phyloP scores from a whole-genome alignment of 2,888 invertebrate species.

The Patella depressa region DNA sequence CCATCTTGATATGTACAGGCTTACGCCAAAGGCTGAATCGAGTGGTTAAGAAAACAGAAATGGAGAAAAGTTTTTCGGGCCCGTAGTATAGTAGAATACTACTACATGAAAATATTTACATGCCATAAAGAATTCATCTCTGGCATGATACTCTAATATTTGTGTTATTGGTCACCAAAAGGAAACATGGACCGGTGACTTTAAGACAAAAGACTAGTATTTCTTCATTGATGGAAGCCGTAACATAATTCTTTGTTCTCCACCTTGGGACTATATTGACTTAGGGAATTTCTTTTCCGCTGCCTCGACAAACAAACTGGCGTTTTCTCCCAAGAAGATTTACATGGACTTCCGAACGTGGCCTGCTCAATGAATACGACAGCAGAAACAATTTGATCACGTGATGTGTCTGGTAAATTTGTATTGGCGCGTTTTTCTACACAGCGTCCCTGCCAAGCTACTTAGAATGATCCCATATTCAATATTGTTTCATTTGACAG shows the following conservation, averaged over 20 bases:
- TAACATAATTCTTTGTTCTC: constrained; percentile 14
- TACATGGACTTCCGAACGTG: constrained; percentile 10
- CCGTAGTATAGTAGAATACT: no score
- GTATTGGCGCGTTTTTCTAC: constrained; percentile 10
- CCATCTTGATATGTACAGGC: no score
- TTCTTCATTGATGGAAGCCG: constrained; percentile 10
- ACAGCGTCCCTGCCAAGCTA: constrained; percentile 9
- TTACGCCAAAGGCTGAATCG: no score
- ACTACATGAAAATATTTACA: not conserved
- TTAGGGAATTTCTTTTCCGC: constrained; percentile 7
- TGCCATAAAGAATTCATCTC: not conserved
- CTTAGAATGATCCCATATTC: constrained; percentile 6
- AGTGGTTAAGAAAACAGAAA: no score
- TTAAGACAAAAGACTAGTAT: constrained; percentile 1
- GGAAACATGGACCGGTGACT: constrained; percentile 19
- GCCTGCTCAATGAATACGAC: constrained; percentile 1
- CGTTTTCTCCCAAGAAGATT: constrained; percentile 10
- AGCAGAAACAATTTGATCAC: constrained; percentile 10
- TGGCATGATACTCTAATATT: no score
- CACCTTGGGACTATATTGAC: not conserved
- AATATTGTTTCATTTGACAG: constrained; percentile 7
- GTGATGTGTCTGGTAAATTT: constrained; percentile 8
- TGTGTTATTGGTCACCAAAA: constrained; percentile 8
- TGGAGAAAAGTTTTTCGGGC: no score
- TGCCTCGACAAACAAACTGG: constrained; percentile 3